Base-by-base conservation (phyloP, 2,797 vertebrate genomes). In the Enteromius thamalakanensis region DNA sequence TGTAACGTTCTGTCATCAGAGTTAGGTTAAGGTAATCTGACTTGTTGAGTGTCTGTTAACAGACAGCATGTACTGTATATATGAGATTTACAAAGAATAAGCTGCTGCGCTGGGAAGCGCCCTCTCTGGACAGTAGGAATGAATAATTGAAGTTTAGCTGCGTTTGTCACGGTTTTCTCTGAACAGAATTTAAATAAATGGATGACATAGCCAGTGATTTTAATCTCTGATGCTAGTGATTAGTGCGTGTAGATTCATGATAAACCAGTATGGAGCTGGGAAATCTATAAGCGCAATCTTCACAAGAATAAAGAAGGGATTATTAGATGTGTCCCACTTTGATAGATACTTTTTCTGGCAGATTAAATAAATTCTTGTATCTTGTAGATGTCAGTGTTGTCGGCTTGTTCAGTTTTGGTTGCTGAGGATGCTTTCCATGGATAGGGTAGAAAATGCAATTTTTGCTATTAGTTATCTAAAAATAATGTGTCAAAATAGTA, bases 271-370 rank as follows among this genome's bases (percentile, higher is more conserved):
- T 26, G 37, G 55, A 42, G 37, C 37, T 45, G 37, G 42, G n/a
- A 76, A 92, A 91, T 92, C 89, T 84, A 87, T 89, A 81, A 64
- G 26, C 1, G 26, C 14, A 29, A 62, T 64, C 19, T 77, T 47
- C 58, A 21, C 58, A 29, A 64, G 40, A 42, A 60, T 60, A 76
- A 76, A 58, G 37, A 76, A 29, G 34, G 26, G 34, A 60, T 76
- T 76, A 45, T 21, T 70, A 80, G 65, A 80, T 45, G 37, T 32
- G 51, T 60, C 67, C 67, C 19, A 7, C 3, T 71, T 70, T n/a
- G 51, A 51, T 58, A 70, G 9, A 71, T 26, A n/a, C 15, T 40
- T 55, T 68, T 68, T 42, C 4, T 8, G 4, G 26, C 34, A 55
- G 53, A 62, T 72, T 32, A 55, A 29, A 21, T 29, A 32, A 42